A percentile compares a stretch with the other conserved stretches of the same genome.
These are phyloP conservation scores for Orthosia gracilis DNA, from an alignment of 2,888 invertebrate genomes.

Conservation along the genomic window DNA sequence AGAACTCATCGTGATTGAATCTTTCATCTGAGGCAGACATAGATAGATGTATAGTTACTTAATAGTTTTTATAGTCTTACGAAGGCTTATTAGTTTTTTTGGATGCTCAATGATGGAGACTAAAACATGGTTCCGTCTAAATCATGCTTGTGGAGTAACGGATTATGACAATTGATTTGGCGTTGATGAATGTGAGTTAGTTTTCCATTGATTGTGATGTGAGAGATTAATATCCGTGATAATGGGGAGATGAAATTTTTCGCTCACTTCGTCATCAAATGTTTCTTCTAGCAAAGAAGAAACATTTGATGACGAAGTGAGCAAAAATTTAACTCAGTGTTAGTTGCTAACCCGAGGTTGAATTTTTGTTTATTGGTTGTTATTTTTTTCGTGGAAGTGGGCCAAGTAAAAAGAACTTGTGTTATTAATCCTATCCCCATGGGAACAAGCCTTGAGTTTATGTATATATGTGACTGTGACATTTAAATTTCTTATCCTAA, in stretches of 20 bases:
- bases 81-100: constrained; percentile 78
- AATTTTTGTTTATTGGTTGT: no score
- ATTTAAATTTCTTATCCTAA: neutral
- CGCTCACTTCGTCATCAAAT: no score
- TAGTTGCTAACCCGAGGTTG: no score
- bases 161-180: constrained; percentile 36
- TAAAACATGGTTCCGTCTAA: constrained; percentile 22
- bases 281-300: no score
- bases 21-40: constrained; percentile 82
- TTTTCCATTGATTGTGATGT: constrained; percentile 33
- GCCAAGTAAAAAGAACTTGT: neutral
- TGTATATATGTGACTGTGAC: no score
- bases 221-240: neutral
- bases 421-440: neutral
- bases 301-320: neutral
- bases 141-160: constrained; percentile 47
- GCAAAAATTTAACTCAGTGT: neutral
- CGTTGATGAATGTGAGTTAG: constrained; percentile 21
- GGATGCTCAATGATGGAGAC: constrained; percentile 35
- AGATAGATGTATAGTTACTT: constrained; percentile 77
- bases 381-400: neutral
- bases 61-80: constrained; percentile 77
- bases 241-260: neutral
- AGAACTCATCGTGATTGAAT: constrained; percentile 88
- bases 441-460: no score